Conservation (phyloP, 2,797 vertebrate genomes). For the Catostomus latipinnis region DNA sequence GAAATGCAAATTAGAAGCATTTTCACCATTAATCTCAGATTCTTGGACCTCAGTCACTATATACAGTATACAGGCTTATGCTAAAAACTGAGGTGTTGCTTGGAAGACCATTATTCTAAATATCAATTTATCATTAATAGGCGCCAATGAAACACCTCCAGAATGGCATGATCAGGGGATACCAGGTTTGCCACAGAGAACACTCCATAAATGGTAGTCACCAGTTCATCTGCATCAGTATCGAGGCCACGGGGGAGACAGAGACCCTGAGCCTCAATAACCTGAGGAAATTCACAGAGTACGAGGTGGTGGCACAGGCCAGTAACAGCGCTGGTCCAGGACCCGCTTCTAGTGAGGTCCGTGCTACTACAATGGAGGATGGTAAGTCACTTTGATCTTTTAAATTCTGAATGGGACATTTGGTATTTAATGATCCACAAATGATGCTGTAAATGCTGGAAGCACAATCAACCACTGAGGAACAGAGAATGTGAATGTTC, state of each 20-base stretch:
- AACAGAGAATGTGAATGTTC: no score
- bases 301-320: conserved; percentile 96
- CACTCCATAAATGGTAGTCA: conserved; percentile 95
- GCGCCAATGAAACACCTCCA: conserved; percentile 93
- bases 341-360: conserved; percentile 96
- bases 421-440: background rate
- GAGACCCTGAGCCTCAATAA: conserved; percentile 93
- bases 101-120: background rate
- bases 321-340: conserved; percentile 95
- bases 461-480: no score
- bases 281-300: conserved; percentile 96
- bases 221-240: conserved; percentile 96
- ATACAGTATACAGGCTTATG: background rate
- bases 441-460: background rate
- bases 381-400: conserved; percentile 73
- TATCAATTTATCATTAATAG: conserved; percentile 65
- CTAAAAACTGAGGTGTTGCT: background rate
- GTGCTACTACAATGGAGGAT: conserved; percentile 93
- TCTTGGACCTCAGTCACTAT: no score
- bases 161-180: conserved; percentile 94
- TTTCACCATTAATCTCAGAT: no score
- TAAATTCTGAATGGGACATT: background rate
- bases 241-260: conserved; percentile 93
- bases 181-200: conserved; percentile 95
- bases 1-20: no score